A percentile compares a stretch with the other conserved stretches of the same genome.
Conservation (phyloP, 1,140 invertebrate species). For the Drosophila rufa region DNA sequence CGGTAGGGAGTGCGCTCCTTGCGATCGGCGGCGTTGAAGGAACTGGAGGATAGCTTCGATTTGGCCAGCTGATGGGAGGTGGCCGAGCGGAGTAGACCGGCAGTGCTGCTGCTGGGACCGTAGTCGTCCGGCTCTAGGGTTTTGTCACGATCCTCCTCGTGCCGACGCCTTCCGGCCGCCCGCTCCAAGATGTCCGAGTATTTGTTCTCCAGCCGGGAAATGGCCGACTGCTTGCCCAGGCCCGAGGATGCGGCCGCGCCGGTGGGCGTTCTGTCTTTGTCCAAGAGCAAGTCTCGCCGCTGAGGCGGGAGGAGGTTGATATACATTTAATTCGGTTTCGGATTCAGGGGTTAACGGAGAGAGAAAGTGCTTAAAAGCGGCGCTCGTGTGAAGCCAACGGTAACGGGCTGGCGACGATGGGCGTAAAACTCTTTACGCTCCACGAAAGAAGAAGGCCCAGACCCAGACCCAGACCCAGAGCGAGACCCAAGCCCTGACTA, state of each 20-base stretch:
- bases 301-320: conserved; percentile 26
- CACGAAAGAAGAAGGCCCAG: conserved; percentile 46
- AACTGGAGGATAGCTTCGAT: conserved; percentile 86
- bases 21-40: conserved; percentile 74
- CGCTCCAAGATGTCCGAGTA: conserved; percentile 90
- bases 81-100: conserved; percentile 87
- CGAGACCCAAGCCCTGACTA: conserved; percentile 27
- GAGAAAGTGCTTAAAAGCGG: conserved; percentile 71
- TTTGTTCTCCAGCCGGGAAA: conserved; percentile 90
- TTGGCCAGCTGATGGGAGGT: conserved; percentile 87
- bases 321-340: conserved; percentile 26
- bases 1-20: conserved; percentile 82
- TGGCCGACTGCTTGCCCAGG: conserved; percentile 80
- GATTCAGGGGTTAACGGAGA: conserved; percentile 55
- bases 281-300: conserved; percentile 65
- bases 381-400: conserved; percentile 80
- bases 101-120: conserved; percentile 54
- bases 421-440: conserved; percentile 67
- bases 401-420: conserved; percentile 38
- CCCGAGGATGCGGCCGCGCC: conserved; percentile 24
- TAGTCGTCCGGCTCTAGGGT: conserved; percentile 88
- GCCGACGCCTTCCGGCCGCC: conserved; percentile 87
- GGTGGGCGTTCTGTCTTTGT: conserved; percentile 82
- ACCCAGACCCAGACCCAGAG: conserved; percentile 5
- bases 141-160: conserved; percentile 87